Evolutionary conservation across 1,140 invertebrate genomes (phyloP).

Genomic region (Euglossa dilemma): DNA sequence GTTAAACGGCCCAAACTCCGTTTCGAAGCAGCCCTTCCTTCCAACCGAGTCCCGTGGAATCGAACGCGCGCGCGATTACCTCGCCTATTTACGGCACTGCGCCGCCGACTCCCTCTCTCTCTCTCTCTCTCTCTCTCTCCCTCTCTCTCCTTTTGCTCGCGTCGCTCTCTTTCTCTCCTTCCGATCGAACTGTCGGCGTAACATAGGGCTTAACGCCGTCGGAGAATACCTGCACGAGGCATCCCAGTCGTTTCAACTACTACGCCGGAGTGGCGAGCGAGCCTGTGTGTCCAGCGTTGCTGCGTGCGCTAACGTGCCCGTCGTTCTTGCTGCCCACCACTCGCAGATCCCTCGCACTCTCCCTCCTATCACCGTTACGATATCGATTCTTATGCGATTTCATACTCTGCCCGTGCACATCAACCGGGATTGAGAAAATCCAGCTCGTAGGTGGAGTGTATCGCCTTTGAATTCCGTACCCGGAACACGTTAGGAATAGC

Average conservation of each 20-base stretch:
- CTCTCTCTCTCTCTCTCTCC: neutral
- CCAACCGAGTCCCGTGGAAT: slow-evolving; percentile 39
- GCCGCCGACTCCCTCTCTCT: neutral
- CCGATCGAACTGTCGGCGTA: slow-evolving; percentile 47
- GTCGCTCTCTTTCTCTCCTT: neutral
- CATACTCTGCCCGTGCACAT: neutral
- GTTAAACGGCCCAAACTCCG: slow-evolving; percentile 63
- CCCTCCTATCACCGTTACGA: slow-evolving; percentile 14
- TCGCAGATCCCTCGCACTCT: no score
- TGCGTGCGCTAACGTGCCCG: slow-evolving; percentile 16
- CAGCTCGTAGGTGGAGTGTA: slow-evolving; percentile 13
- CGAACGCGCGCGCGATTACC: slow-evolving; percentile 57
- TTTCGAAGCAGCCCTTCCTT: slow-evolving; percentile 19
- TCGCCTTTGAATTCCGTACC: neutral
- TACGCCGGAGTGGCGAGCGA: slow-evolving; percentile 13
- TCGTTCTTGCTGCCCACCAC: slow-evolving; percentile 20
- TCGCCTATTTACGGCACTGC: slow-evolving; percentile 52
- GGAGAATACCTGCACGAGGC: slow-evolving; percentile 32
- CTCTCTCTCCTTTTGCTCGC: neutral
- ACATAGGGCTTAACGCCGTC: slow-evolving; percentile 45
- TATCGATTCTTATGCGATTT: slow-evolving; percentile 25
- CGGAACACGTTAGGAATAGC: neutral
- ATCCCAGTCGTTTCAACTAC: slow-evolving; percentile 41
- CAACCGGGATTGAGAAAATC: neutral
- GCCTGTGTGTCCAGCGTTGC: slow-evolving; percentile 17